Base-by-base conservation (phyloP, 2,113 vertebrate genomes). In the Eira barbara region DNA sequence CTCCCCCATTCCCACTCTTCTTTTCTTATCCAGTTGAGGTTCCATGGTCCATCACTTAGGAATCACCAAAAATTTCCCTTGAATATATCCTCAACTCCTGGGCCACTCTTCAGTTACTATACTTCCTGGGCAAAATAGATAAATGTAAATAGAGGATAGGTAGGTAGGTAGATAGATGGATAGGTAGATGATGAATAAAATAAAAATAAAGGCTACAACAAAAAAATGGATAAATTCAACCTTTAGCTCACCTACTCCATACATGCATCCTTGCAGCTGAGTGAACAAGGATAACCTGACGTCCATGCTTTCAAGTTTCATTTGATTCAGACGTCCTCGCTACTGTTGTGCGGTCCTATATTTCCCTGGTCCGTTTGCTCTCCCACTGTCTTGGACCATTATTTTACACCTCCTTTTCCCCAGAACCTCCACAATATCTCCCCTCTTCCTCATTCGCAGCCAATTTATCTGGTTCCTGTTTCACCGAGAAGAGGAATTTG, bases 391-490 rank as follows among this genome's bases (percentile, higher is more conserved):
- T 34, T 42, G 10, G 6, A n/a, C 4, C 20, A 10, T 45, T 61
- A 29, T 29, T 82, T 81, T 47, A 57, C 2, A 36, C 4, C 18
- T 63, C 27, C 0, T 89, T 59, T 10, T 94, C 83, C 63, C 79
- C 94, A 47, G 86, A 69, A 57, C 11, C 67, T 98, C 25, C 25
- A 59, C 21, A 47, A n/a, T 14, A 29, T 90, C 59, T 93, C 14
- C n/a, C 15, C 15, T 73, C 59, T 92, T 95, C 82, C 52, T 79
- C 31, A 90, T 94, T 90, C 47, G 92, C 23, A 29, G 45, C 18
- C 59, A 25, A 73, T 92, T 89, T 55, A 52, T 74, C 59, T 86
- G n/a, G 36, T 94, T 95, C 93, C 91, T 59, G 27, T 96, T 96
- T 95, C 65, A 79, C 47, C 42, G 52, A 73, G 25, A 96, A 96